Evolutionary conservation across 2,113 vertebrate genomes (phyloP), one percentile per base, ranked within the genome.

Genomic region (Laterallus jamaicensis): DNA sequence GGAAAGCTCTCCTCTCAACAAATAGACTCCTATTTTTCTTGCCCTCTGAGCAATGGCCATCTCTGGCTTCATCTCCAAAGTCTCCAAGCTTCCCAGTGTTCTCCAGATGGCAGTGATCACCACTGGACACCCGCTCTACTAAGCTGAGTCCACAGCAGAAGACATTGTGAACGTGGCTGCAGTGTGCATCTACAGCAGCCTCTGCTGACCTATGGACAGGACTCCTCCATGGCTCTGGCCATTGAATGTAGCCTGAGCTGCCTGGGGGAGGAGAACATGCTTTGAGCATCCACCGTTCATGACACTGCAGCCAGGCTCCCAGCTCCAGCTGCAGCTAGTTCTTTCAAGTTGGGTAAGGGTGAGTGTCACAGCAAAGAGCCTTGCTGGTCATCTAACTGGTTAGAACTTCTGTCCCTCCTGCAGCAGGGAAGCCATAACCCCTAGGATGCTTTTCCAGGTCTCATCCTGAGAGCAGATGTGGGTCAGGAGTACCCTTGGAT

Each of bases 91-190:
- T 39, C 74, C 17, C 26, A 9, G 50, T 5, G 0, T 70, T 32
- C 64, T n/a, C 63, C 68, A 32, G 73, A 28, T 1, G 2, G 19
- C 35, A 28, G 42, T 2, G 15, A 8, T 52, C 35, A 13, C 49
- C 39, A 6, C 18, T 0, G 2, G 49, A 32, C 15, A 25, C 20
- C 40, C 10, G 56, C 40, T 58, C 22, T 74, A 1, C 35, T 35
- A 29, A 69, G 35, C 19, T 1, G 11, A 32, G 17, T 59, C 80
- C 52, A 7, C 0, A 0, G 19, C 54, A 58, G 71, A 69, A 75
- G 21, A 8, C 4, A 0, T 3, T 1, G 5, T 17, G 9, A 1
- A 0, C 7, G 24, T 28, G 62, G 35, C 47, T 32, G 56, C 50
- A 25, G 15, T 7, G 15, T 49, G 25, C 12, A 6, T 12, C 77